Evolutionary conservation across 2,888 invertebrate species (phyloP), one percentile per base, ranked within the genome.

Genomic region (Resseliella maxima): DNA sequence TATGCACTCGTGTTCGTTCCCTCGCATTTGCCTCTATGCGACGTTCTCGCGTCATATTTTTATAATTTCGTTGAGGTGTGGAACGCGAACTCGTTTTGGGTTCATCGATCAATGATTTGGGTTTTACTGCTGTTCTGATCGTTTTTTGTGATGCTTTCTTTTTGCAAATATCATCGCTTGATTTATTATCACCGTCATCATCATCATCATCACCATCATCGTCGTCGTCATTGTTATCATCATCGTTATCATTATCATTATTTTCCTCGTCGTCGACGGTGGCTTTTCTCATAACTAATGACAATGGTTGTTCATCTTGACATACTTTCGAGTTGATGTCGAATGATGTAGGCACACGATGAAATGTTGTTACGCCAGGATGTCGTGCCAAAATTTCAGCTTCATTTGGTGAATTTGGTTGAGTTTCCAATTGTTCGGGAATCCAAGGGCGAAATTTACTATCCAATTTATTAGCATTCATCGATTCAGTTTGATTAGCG

Each of bases 21-120:
- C 98, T 92, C 0, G 98, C 98, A 90, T 98, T 98, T 0, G 98
- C 98, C 90, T 98, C 98, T 89, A 98, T 97, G 88, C 98, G 92
- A 88, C 98, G 92, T 90, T 98, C 98, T 31, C 97, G 93, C 0
- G 97, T 98, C 97, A 98, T 98, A 90, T 97, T 98, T 90, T 98
- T 98, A 91, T 98, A 98, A 90, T 98, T 98, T 88, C 97, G 92
- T 89, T 96, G 96, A 88, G 96, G 94, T 86, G 94, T 92, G 86
- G 92, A 90, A 27, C 89, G 89, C n/a, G 87, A 36, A 81, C 21
- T 41, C 18, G 15, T n/a, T 50, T 50, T 85, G 18, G 85, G 35
- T 35, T 81, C 41, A 46, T 5, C 18, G 35, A 18, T 64, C 41
- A 46, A 27, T 31, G 85, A 27, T 2, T 85, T 45, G 27, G 31